A percentile compares a stretch with the other conserved stretches of the same genome.
These are phyloP conservation scores for Pseudopodoces humilis DNA, from an alignment of 2,113 vertebrate genomes.

Conservation along the genomic window DNA sequence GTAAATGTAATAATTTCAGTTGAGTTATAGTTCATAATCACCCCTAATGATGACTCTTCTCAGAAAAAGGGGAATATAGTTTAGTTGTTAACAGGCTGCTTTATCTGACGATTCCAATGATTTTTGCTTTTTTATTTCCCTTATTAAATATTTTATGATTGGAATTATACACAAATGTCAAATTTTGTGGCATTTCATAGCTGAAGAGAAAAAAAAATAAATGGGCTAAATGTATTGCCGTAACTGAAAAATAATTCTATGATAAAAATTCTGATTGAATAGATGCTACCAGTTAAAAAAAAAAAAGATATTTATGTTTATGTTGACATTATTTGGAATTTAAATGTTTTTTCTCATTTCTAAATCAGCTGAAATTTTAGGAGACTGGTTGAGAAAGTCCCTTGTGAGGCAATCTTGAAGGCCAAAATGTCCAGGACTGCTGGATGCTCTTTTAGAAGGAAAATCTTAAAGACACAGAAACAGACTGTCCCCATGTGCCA, in stretches of 20 bases:
- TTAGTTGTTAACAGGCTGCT: not conserved
- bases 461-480: not conserved
- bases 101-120: not conserved
- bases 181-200: not conserved
- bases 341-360: not conserved
- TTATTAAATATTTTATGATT: not conserved
- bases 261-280: not conserved
- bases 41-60: not conserved
- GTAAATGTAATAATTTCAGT: not conserved
- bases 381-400: not conserved
- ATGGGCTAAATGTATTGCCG: not conserved
- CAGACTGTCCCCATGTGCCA: no score
- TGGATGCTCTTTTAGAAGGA: not conserved
- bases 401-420: not conserved
- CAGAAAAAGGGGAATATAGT: not conserved
- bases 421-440: not conserved
- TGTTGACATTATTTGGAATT: not conserved
- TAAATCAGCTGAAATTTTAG: not conserved
- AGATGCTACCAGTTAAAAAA: no score
- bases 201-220: not conserved
- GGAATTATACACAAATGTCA: not conserved
- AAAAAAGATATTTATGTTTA: not conserved
- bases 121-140: not conserved
- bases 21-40: not conserved
- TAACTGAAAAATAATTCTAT: not conserved